Percentiles rank a stretch among this genome's conserved stretches.
phyloP scores from a whole-genome alignment of 35 echinoderm and acorn worm species.

The Amphiura filiformis region DNA sequence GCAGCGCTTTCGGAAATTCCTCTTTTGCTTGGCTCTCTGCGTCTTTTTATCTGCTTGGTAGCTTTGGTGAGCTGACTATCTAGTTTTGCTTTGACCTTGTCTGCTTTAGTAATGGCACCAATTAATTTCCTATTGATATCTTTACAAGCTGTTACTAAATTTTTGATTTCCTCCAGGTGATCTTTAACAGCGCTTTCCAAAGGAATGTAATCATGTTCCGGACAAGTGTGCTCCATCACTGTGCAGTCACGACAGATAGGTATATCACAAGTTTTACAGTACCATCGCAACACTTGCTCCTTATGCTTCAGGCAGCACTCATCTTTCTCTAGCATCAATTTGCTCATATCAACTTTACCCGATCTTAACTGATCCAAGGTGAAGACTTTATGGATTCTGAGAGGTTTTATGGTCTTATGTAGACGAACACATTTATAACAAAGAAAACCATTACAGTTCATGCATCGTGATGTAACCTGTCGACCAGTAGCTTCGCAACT shows the following conservation, averaged over 20 bases:
- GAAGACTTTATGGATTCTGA: neutral
- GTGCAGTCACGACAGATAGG: neutral
- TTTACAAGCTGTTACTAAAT: neutral
- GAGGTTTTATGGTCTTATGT: neutral
- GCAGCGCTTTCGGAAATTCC: no score
- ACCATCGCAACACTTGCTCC: neutral
- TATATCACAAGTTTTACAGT: conserved; percentile 16
- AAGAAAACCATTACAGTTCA: conserved; percentile 11
- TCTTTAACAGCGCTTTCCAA: neutral
- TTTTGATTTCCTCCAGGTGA: neutral
- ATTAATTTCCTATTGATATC: no score
- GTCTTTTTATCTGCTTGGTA: no score
- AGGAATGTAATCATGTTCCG: neutral
- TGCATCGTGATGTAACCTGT: neutral
- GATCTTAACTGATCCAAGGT: neutral
- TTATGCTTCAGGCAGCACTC: neutral
- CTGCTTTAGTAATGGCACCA: no score
- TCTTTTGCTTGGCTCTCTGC: no score
- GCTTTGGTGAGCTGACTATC: no score
- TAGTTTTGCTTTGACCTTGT: no score
- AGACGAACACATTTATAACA: neutral
- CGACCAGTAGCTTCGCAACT: neutral
- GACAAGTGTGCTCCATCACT: neutral
- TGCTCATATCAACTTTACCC: neutral
- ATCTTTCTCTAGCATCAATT: neutral